phyloP scores from a whole-genome alignment of 1,140 invertebrate species.

The Trichoplusia ni region DNA sequence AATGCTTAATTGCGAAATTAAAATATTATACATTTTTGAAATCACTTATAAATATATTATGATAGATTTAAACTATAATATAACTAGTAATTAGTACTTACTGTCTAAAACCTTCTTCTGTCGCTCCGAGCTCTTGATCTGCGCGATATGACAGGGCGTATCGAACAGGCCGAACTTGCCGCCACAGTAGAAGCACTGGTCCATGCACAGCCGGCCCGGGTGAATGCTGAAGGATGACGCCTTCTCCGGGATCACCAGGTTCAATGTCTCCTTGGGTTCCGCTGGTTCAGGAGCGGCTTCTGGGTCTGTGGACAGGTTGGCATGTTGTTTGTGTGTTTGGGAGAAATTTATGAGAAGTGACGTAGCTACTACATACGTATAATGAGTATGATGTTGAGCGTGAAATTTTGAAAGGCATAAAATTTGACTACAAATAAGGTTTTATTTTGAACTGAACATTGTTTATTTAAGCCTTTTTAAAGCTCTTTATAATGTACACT shows the following conservation, averaged over 20 bases:
- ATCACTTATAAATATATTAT: background rate
- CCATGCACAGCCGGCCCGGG: slow-evolving; percentile 88
- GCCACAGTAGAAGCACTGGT: slow-evolving; percentile 92
- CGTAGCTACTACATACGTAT: too few relatives aligned
- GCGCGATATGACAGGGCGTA: slow-evolving; percentile 92
- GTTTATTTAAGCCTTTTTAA: too few relatives aligned
- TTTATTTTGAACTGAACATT: too few relatives aligned
- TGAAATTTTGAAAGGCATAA: too few relatives aligned
- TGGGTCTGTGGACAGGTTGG: slow-evolving; percentile 48
- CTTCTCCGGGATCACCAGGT: slow-evolving; percentile 92
- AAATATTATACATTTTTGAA: too few relatives aligned
- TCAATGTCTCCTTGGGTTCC: slow-evolving; percentile 84
- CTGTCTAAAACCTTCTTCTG: slow-evolving; percentile 89
- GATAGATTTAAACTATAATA: background rate
- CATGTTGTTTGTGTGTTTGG: slow-evolving; percentile 1
- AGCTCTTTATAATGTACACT: too few relatives aligned
- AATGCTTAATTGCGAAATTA: too few relatives aligned
- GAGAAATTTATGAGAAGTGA: too few relatives aligned
- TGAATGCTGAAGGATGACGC: slow-evolving; percentile 93
- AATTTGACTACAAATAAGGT: too few relatives aligned
- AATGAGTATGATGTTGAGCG: too few relatives aligned
- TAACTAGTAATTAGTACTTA: slow-evolving; percentile 60
- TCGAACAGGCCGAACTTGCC: slow-evolving; percentile 92
- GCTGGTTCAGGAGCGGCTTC: slow-evolving; percentile 74
- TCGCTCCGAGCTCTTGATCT: slow-evolving; percentile 89